Percentiles rank a stretch among this genome's conserved stretches.
phyloP scores from a whole-genome alignment of 2,888 invertebrate genomes.

The Nomada fucata region DNA sequence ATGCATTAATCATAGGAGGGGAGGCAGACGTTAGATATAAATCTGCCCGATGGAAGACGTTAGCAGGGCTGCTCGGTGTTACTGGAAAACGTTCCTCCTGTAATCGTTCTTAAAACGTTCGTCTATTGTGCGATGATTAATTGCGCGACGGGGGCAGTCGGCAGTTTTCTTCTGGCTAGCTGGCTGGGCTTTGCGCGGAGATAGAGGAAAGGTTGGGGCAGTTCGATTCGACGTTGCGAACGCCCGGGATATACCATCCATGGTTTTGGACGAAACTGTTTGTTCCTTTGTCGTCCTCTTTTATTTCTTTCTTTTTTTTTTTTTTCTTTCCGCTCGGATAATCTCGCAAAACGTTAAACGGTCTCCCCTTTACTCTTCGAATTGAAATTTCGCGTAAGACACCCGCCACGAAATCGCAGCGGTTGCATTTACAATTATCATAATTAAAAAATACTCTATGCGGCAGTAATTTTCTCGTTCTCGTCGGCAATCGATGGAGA shows the following conservation, averaged over 20 bases:
- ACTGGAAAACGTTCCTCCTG: slow-evolving; percentile 34
- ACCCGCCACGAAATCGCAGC: too few species aligned
- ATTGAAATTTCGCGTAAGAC: too few species aligned
- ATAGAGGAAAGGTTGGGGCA: neutral
- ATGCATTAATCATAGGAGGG: slow-evolving; percentile 53
- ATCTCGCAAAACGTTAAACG: too few species aligned
- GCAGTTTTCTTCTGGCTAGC: neutral
- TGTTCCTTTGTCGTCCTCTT: neutral
- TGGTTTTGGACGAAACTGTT: neutral
- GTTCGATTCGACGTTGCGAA: neutral
- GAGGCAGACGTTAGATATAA: slow-evolving; percentile 50
- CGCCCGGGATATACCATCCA: neutral
- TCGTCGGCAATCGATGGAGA: too few species aligned
- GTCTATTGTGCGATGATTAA: slow-evolving; percentile 49
- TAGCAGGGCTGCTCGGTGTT: slow-evolving; percentile 26
- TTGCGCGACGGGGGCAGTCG: slow-evolving; percentile 6
- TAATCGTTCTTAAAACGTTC: slow-evolving; percentile 27
- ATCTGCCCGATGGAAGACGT: slow-evolving; percentile 47
- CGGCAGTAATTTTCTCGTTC: too few species aligned
- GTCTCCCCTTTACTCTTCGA: too few species aligned
- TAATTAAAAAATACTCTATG: too few species aligned
- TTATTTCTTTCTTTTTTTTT: too few species aligned
- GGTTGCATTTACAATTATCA: too few species aligned
- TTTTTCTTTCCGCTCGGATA: too few species aligned
- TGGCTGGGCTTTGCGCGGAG: neutral